A percentile compares a stretch with the other conserved stretches of the same genome.
Evolutionary conservation across 2,113 vertebrate genomes (phyloP).

Genomic region (Gadus macrocephalus): DNA sequence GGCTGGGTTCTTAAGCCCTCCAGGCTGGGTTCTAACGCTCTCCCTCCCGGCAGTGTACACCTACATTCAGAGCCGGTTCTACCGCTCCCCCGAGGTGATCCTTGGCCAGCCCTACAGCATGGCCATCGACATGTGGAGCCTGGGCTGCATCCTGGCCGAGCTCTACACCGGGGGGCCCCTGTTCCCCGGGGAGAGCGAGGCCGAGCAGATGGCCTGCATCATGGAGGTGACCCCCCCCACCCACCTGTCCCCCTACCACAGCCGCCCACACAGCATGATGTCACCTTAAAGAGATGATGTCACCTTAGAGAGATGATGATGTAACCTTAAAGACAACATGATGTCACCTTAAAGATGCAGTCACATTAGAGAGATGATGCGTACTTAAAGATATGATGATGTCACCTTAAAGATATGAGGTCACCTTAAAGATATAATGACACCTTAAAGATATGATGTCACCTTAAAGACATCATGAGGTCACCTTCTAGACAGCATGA

Average conservation of each 20-base stretch:
- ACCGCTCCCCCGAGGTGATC: conserved; percentile 92
- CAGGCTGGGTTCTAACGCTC: not conserved
- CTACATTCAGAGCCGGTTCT: conserved; percentile 94
- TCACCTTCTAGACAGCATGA: too few species aligned
- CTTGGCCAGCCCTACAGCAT: conserved; percentile 89
- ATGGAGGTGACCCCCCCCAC: conserved; percentile 80
- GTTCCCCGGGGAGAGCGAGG: conserved; percentile 89
- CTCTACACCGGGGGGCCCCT: conserved; percentile 86
- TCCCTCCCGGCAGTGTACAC: conserved; percentile 77
- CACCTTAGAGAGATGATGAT: too few species aligned
- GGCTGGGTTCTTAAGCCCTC: not conserved
- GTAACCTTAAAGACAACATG: too few species aligned
- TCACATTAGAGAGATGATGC: too few species aligned
- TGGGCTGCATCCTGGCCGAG: conserved; percentile 91
- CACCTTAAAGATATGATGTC: too few species aligned
- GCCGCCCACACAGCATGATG: not conserved
- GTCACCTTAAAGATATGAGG: too few species aligned
- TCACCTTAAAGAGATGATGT: too few species aligned
- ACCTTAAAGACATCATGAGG: too few species aligned
- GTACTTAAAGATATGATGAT: too few species aligned
- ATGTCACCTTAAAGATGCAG: too few species aligned
- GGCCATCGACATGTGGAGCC: conserved; percentile 96
- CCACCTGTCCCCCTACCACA: not conserved
- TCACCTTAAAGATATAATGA: too few species aligned
- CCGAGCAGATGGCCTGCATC: conserved; percentile 91